Evolutionary conservation across 2,888 invertebrate species (phyloP).

Genomic region (Beris morrisii): DNA sequence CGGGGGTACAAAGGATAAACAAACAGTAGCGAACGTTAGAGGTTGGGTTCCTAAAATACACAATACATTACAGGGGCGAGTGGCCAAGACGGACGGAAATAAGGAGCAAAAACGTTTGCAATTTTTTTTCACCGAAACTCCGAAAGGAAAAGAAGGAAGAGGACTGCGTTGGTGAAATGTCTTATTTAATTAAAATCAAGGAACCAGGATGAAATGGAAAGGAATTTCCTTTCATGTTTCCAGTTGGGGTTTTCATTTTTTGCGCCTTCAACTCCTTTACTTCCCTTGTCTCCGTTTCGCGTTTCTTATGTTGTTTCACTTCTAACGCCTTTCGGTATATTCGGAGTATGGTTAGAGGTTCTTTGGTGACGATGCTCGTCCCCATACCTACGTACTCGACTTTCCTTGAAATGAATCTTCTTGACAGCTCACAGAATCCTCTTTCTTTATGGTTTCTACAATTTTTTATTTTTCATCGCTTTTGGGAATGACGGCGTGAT

Average conservation of each 20-base stretch:
- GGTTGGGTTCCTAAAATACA: no score
- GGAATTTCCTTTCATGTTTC: constrained; percentile 8
- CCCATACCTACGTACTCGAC: no score
- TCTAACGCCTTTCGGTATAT: no score
- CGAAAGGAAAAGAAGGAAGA: no score
- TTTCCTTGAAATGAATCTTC: no score
- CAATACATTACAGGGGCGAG: background rate
- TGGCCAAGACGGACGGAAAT: background rate
- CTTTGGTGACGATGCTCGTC: no score
- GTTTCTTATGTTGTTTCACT: no score
- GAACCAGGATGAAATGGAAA: constrained; percentile 4
- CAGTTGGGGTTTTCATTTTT: background rate
- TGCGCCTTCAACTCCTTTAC: background rate
- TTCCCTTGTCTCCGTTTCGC: no score
- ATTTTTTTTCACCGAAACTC: no score
- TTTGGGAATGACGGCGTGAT: constrained; percentile 5
- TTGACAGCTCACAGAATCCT: constrained; percentile 3
- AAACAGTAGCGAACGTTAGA: background rate
- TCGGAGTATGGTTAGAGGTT: no score
- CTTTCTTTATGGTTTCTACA: constrained; percentile 1
- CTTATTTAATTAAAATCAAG: constrained; percentile 18
- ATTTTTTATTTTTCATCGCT: constrained; percentile 7
- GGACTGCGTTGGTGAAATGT: background rate
- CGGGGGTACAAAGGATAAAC: background rate
- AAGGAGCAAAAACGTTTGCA: background rate